A percentile compares a stretch with the other conserved stretches of the same genome.
These are phyloP conservation scores for Hozukius guyotensis DNA, from an alignment of 2,797 vertebrate species.

Conservation along the genomic window DNA sequence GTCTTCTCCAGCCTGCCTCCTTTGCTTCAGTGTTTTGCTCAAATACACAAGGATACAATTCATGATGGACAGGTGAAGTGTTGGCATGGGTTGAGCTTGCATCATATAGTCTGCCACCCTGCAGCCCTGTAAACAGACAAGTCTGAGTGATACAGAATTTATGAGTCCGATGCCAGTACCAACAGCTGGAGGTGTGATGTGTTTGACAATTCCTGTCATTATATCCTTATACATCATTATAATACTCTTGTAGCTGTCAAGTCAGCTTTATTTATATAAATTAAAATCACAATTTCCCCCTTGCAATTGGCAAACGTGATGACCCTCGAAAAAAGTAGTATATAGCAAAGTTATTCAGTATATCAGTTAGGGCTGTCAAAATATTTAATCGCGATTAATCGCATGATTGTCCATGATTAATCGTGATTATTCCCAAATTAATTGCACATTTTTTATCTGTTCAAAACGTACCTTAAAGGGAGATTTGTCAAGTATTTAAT, in stretches of 20 bases:
- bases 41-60: neutral
- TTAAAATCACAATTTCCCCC: neutral
- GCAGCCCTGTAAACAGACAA: conserved; percentile 10
- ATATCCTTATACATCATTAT: neutral
- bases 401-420: no score
- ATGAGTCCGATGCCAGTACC: neutral
- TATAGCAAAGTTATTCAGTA: neutral
- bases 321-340: neutral
- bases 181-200: neutral
- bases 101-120: conserved; percentile 6
- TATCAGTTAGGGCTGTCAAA: no score
- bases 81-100: conserved; percentile 3
- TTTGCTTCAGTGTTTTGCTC: neutral
- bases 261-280: neutral
- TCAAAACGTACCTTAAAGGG: no score
- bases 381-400: no score
- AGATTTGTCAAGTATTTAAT: no score
- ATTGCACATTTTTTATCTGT: no score
- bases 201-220: conserved; percentile 1
- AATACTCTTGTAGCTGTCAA: neutral
- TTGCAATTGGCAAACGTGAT: neutral
- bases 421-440: no score
- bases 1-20: neutral
- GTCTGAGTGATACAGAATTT: neutral
- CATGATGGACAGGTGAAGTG: conserved; percentile 4